These are phyloP conservation scores for Istiophorus platypterus DNA, from an alignment of 2,113 vertebrate genomes.

Conservation along the genomic window DNA sequence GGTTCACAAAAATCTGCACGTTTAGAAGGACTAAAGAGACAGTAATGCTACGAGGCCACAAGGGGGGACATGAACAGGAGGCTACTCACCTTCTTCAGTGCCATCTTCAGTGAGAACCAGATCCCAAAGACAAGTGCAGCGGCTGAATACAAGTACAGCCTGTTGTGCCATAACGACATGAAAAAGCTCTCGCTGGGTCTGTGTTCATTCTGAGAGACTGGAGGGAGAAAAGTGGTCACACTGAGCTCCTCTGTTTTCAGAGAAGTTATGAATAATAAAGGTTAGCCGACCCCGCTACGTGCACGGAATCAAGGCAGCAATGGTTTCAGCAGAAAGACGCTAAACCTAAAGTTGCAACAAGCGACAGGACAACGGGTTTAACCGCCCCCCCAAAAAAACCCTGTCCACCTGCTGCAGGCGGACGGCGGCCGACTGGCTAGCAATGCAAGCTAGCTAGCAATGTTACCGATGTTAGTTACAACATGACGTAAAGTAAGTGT, in stretches of 20 bases:
- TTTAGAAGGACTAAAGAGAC: background rate
- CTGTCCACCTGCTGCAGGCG: conserved; percentile 4
- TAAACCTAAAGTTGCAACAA: background rate
- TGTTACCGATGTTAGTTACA: background rate
- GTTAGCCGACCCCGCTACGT: too few species aligned
- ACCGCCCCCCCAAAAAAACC: background rate
- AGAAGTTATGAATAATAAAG: background rate
- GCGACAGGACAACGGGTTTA: background rate
- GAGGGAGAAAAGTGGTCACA: conserved; percentile 35
- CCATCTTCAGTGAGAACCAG: conserved; percentile 87
- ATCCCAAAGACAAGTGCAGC: conserved; percentile 85
- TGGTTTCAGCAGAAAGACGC: background rate
- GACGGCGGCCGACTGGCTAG: conserved; percentile 10
- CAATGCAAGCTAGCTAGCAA: conserved; percentile 32
- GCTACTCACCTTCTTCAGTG: conserved; percentile 80
- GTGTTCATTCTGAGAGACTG: conserved; percentile 72
- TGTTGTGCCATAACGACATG: conserved; percentile 87
- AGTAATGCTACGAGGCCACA: background rate
- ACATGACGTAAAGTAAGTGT: background rate
- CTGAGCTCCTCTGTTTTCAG: background rate
- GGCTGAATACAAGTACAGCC: conserved; percentile 90
- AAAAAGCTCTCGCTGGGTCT: conserved; percentile 70
- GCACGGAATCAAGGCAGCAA: background rate
- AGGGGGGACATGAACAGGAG: background rate
- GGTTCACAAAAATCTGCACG: background rate